phyloP scores from a whole-genome alignment of 2,888 invertebrate species.

The Eupithecia dodoneata region DNA sequence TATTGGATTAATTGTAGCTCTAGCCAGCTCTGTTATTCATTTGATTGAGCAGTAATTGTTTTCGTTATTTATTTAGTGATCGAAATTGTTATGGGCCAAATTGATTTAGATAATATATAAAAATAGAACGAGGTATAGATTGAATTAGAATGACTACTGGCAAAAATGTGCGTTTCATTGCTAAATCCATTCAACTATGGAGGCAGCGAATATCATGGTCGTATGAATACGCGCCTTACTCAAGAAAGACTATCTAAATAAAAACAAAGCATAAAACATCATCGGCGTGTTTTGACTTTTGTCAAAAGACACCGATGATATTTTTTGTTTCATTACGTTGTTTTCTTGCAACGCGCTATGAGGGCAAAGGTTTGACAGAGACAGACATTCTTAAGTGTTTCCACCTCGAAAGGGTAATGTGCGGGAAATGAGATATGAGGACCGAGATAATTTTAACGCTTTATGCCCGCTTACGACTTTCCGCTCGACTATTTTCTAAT shows the following conservation, averaged over 20 bases:
- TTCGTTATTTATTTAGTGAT: neutral
- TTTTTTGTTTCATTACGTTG: neutral
- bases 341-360: neutral
- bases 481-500: too few relatives aligned
- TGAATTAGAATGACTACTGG: neutral
- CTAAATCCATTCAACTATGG: neutral
- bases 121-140: neutral
- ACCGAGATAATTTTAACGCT: too few relatives aligned
- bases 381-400: too few relatives aligned
- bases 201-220: neutral
- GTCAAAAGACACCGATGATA: neutral
- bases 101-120: neutral
- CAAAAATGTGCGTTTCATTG: neutral
- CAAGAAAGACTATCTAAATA: neutral
- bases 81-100: neutral
- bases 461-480: too few relatives aligned
- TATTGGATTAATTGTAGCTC: slow-evolving; percentile 15
- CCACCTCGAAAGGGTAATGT: too few relatives aligned
- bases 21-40: neutral
- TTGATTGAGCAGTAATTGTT: slow-evolving; percentile 1
- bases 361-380: neutral
- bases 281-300: neutral
- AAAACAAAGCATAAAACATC: neutral
- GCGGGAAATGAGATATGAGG: too few relatives aligned
- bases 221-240: neutral